Base-by-base conservation (phyloP, 2,888 invertebrate genomes). In the Lampropteryx suffumata region DNA sequence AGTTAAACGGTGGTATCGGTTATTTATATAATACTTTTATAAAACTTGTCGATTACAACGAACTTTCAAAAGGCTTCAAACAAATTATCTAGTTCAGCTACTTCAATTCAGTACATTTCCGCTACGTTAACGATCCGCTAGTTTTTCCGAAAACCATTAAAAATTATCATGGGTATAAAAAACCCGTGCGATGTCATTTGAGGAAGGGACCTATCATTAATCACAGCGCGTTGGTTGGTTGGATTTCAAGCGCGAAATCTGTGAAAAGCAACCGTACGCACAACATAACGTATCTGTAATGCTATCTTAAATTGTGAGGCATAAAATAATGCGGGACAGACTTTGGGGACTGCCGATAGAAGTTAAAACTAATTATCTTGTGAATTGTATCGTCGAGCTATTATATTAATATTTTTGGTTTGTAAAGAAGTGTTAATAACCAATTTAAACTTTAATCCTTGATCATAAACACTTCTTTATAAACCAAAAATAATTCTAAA, bases 191-290 rank as follows among this genome's bases (percentile, higher is more conserved):
- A 53, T 50, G 42, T 54, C 52, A 54, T 61, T 54, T 57, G 58
- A 45, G 54, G 52, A 51, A 44, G 55, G 59, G 59, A 57, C 52
- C 37, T 30, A 43, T 52, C 62, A 65, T 67, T 67, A 62, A 67
- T 65, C 65, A 64, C 57, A 43, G 45, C 34, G 42, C 33, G 24
- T 5, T 24, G 24, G 3, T 41, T 29, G 52, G 51, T 56, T 56
- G 60, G 57, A 60, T 59, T 57, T 49, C 36, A 28, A 34, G 45
- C 52, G 50, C 34, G 37, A 57, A 62, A 60, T 56, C 55, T 42
- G 49, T 33, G 53, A 49, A 50, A 49, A 44, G 49, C 50, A 50
- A 50, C n/a, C 35, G 29, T 29, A 44, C 14, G 28, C 28, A 28
- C 21, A 11, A 7, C 35, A 14, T 37, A 37, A 7, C n/a, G n/a